phyloP scores from a whole-genome alignment of 92 coral and sea anemone genomes.

The Porites rus region DNA sequence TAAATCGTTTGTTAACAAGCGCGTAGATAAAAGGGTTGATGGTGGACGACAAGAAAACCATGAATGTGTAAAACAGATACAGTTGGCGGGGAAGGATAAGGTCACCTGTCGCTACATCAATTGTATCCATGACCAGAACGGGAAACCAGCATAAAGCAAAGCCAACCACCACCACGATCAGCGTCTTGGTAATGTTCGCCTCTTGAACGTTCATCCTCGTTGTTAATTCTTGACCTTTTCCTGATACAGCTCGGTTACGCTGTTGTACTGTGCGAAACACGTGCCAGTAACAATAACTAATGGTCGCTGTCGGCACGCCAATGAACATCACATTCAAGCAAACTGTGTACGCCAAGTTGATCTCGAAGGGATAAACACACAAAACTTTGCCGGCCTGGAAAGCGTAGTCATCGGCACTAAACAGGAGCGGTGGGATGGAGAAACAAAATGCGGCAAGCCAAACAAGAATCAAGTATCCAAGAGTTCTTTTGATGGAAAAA shows the following conservation, averaged over 20 bases:
- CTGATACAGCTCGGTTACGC: conserved; percentile 25
- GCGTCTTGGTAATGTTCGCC: conserved; percentile 48
- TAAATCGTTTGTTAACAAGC: conserved; percentile 40
- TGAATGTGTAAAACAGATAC: conserved; percentile 40
- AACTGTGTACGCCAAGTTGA: conserved; percentile 49
- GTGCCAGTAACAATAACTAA: conserved; percentile 38
- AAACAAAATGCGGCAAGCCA: conserved; percentile 30
- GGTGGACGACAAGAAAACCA: conserved; percentile 49
- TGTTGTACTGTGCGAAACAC: conserved; percentile 31
- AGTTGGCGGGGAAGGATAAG: conserved; percentile 43
- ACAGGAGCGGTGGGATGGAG: conserved; percentile 25
- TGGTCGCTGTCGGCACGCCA: conserved; percentile 26
- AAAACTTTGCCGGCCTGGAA: conserved; percentile 53
- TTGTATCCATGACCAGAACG: conserved; percentile 40
- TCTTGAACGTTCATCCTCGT: conserved; percentile 25
- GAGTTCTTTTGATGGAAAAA: conserved; percentile 36
- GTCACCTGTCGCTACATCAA: conserved; percentile 35
- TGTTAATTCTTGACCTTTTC: background rate
- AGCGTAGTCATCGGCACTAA: conserved; percentile 31
- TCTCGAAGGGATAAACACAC: conserved; percentile 53
- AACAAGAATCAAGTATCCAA: conserved; percentile 22
- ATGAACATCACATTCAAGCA: conserved; percentile 39
- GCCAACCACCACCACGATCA: conserved; percentile 30
- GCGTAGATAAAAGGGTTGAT: conserved; percentile 55
- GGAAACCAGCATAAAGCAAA: conserved; percentile 55